Evolutionary conservation across 2,113 vertebrate genomes (phyloP).

Genomic region (Vanacampus margaritifer): DNA sequence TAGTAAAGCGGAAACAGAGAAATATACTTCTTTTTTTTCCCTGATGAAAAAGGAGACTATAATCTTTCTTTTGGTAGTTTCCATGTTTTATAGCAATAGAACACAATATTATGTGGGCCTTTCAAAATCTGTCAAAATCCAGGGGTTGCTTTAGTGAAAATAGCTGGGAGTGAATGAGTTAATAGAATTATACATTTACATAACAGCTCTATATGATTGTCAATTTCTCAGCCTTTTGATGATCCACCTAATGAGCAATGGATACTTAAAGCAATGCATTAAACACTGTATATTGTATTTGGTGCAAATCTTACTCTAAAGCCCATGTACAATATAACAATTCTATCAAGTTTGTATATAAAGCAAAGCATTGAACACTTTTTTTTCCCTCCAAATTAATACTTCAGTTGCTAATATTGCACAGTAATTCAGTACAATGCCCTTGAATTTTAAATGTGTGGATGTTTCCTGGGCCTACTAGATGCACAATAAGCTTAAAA

Average conservation of each 20-base stretch:
- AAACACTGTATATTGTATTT: background rate
- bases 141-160: too few relatives aligned
- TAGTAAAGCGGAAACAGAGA: too few relatives aligned
- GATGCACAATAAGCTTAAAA: conserved; percentile 7
- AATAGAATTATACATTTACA: background rate
- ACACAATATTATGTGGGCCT: too few relatives aligned
- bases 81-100: too few relatives aligned
- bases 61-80: too few relatives aligned
- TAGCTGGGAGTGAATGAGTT: too few relatives aligned
- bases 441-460: background rate
- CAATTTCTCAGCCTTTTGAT: background rate
- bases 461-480: background rate
- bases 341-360: background rate
- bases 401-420: background rate
- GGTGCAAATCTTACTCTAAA: background rate
- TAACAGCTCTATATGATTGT: background rate
- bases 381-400: background rate
- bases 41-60: too few relatives aligned
- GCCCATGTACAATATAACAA: background rate
- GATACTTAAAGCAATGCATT: background rate
- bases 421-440: background rate
- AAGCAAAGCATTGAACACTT: background rate
- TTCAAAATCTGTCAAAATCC: too few relatives aligned
- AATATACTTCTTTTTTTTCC: too few relatives aligned
- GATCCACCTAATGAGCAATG: background rate